Conservation (phyloP, 2,888 invertebrate genomes). For the Neoitamus cyanurus region DNA sequence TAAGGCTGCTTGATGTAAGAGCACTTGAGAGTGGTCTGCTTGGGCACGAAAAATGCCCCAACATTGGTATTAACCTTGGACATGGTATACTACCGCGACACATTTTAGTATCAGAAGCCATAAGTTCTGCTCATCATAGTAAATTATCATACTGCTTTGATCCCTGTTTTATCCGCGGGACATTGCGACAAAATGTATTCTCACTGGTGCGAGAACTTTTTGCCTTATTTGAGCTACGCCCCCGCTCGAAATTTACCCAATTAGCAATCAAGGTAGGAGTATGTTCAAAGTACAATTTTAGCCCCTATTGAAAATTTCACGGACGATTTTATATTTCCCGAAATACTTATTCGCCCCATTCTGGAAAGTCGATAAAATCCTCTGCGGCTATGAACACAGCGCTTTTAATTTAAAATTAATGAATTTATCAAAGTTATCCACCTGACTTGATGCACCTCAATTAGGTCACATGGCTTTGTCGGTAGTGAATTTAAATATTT, state of each 20-base stretch:
- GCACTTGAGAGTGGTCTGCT: not conserved
- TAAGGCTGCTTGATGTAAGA: not conserved
- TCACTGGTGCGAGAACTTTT: not conserved
- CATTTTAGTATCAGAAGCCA: not conserved
- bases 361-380: not conserved
- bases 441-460: not conserved
- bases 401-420: not conserved
- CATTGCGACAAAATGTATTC: not conserved
- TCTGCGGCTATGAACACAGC: not conserved
- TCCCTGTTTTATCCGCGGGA: not conserved
- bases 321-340: not conserved
- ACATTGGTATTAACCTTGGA: not conserved
- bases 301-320: not conserved
- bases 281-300: not conserved
- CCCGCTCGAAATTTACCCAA: not conserved
- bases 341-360: not conserved
- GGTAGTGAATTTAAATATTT: not conserved
- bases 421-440: not conserved
- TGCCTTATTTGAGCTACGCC: not conserved
- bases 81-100: not conserved
- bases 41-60: not conserved
- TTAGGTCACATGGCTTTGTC: not conserved
- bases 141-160: not conserved
- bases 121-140: not conserved
- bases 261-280: not conserved